Evolutionary conservation across 2,113 vertebrate species (phyloP).

Genomic region (Hippocampus barbouri): DNA sequence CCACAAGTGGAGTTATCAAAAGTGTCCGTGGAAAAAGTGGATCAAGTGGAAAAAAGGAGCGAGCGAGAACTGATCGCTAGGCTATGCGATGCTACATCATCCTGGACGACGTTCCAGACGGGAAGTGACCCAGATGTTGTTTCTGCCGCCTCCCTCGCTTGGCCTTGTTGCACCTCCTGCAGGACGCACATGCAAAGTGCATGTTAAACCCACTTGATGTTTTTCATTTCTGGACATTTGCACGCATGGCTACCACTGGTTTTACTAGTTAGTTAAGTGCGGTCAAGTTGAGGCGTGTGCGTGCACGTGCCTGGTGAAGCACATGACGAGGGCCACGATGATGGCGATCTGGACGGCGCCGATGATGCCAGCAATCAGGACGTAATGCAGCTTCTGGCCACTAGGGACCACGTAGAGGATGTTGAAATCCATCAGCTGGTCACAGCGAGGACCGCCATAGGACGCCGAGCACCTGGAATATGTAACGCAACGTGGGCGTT

Average conservation of each 20-base stretch:
- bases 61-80: not conserved
- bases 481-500: not conserved
- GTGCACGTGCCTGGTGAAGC: conserved; percentile 86
- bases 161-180: conserved; percentile 93
- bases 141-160: conserved; percentile 95
- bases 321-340: conserved; percentile 98
- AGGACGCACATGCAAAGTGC: conserved; percentile 38
- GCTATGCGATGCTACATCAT: conserved; percentile 82
- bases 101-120: conserved; percentile 90
- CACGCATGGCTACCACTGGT: not conserved
- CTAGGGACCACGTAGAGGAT: conserved; percentile 98
- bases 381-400: conserved; percentile 95
- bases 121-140: conserved; percentile 96
- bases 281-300: not conserved
- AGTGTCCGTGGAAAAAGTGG: conserved; percentile 60
- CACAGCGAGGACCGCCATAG: conserved; percentile 92
- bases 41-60: conserved; percentile 35
- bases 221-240: not conserved
- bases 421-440: conserved; percentile 92
- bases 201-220: not conserved
- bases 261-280: not conserved
- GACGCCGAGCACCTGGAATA: conserved; percentile 86
- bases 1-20: conserved; percentile 56
- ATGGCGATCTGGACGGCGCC: conserved; percentile 97
- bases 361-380: conserved; percentile 97